phyloP scores from a whole-genome alignment of 2,113 vertebrate species.

The Brienomyrus longianalis region DNA sequence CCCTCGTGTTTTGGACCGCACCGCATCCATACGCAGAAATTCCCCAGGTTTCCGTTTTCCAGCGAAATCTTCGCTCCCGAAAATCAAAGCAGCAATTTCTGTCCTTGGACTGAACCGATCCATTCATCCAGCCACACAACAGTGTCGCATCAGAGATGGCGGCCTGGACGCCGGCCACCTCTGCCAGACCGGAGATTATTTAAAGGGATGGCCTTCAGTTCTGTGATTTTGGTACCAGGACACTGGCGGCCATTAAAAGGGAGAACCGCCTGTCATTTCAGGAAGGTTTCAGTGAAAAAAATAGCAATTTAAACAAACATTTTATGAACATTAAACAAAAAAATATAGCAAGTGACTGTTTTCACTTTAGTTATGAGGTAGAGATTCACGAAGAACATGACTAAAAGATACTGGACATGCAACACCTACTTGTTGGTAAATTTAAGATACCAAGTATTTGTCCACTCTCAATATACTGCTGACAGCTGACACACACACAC shows the following conservation, averaged over 20 bases:
- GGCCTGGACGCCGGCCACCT: neutral
- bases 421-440: neutral
- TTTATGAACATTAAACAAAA: neutral
- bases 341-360: neutral
- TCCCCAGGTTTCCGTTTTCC: neutral
- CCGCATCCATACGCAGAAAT: neutral
- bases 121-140: neutral
- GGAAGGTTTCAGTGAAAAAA: neutral
- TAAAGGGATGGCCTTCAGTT: neutral
- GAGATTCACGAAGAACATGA: neutral
- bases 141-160: neutral
- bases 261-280: neutral
- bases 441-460: neutral
- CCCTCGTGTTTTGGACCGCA: neutral
- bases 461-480: neutral
- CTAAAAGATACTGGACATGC: neutral
- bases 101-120: neutral
- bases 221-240: neutral
- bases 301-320: neutral
- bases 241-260: neutral
- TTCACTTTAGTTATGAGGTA: neutral
- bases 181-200: neutral
- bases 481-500: neutral
- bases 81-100: neutral
- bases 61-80: neutral